Evolutionary conservation across 2,797 vertebrate species (phyloP), one percentile per base, ranked within the genome.

Genomic region (Paratrypauchen microcephalus): DNA sequence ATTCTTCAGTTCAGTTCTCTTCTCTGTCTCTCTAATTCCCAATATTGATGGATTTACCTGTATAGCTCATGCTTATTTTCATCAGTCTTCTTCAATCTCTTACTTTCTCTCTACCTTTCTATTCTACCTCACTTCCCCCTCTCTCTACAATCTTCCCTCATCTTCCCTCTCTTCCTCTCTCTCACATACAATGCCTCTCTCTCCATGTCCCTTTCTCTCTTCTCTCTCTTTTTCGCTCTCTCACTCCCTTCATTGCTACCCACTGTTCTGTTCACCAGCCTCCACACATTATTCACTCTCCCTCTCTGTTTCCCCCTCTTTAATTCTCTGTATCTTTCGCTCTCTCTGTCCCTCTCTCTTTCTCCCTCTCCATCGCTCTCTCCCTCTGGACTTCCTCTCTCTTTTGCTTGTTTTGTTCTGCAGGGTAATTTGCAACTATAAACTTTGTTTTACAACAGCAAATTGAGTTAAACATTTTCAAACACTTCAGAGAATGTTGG

Each of bases 341-440:
- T 80, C 81, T 79, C 23, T 12, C 75, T 24, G 63, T 82, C 81
- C 78, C 82, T 84, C 73, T 1, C 72, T n/a, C n/a, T n/a, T n/a
- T n/a, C n/a, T n/a, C n/a, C n/a, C n/a, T n/a, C n/a, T n/a, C n/a
- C n/a, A n/a, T n/a, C n/a, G n/a, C n/a, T n/a, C n/a, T 73, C 82
- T 80, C 74, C 79, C 88, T 88, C 81, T 75, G 30, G 64, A 82
- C 81, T 80, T 21, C 18, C 74, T 30, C 64, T 80, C 81, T 80
- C 90, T 91, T 89, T 90, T 89, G 84, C 88, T 82, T 36, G 7
- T 91, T 88, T 88, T 78, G 73, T 87, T 84, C 89, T 85, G 85
- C 81, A 78, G 83, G 76, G 90, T 88, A 74, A 90, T 89, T 85
- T 88, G 83, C 28, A 24, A 15, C 62, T 32, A 7, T 15, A 59